Evolutionary conservation across 2,888 invertebrate species (phyloP).

Genomic region (Drosophila atripex): DNA sequence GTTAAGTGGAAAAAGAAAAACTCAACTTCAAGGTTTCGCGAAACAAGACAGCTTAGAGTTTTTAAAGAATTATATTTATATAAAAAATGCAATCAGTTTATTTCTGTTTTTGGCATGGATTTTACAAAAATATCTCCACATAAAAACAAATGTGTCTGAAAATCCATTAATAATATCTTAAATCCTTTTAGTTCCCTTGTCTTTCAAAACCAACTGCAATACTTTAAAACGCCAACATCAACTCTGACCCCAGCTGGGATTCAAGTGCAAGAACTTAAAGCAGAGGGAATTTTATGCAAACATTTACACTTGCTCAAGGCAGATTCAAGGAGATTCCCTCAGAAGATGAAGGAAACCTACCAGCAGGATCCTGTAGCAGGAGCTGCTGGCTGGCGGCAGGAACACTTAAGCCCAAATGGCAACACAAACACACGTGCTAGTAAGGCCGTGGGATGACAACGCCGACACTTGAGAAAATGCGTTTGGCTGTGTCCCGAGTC

Average conservation of each 20-base stretch:
- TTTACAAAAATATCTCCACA: background rate
- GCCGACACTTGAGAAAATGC: slow-evolving; percentile 31
- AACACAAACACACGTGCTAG: slow-evolving; percentile 57
- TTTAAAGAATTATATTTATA: slow-evolving; percentile 22
- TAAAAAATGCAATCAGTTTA: background rate
- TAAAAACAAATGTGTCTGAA: background rate
- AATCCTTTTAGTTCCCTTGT: background rate
- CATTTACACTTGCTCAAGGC: slow-evolving; percentile 25
- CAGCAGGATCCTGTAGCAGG: slow-evolving; percentile 12
- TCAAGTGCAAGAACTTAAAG: slow-evolving; percentile 27
- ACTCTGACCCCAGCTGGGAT: slow-evolving; percentile 4
- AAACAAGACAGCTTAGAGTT: slow-evolving; percentile 18
- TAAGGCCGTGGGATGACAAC: slow-evolving; percentile 33
- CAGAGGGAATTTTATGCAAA: slow-evolving; percentile 31
- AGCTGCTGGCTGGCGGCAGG: slow-evolving; percentile 18
- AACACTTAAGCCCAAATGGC: slow-evolving; percentile 46
- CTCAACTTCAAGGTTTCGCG: slow-evolving; percentile 18
- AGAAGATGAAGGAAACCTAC: background rate
- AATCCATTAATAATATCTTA: no score
- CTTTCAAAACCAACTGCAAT: background rate
- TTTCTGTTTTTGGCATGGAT: background rate
- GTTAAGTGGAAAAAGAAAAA: slow-evolving; percentile 24
- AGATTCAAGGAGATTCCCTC: background rate
- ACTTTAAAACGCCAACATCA: slow-evolving; percentile 6
- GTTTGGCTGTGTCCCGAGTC: slow-evolving; percentile 11